These are phyloP conservation scores for Apamea monoglypha DNA, from an alignment of 2,888 invertebrate species.

Conservation along the genomic window DNA sequence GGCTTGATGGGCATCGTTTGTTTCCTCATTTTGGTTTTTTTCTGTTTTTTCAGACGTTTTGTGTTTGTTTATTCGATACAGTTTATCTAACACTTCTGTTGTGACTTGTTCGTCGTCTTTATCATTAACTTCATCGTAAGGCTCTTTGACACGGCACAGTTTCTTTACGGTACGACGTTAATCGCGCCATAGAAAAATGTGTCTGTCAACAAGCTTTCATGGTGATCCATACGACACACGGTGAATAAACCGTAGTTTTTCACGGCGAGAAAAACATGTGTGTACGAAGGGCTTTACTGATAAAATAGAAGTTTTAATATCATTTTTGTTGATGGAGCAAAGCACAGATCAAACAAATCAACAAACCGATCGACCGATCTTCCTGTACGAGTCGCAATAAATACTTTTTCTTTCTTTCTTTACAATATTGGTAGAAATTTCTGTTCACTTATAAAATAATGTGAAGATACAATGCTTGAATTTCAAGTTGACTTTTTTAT, in stretches of 20 bases:
- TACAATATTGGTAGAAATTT: background rate
- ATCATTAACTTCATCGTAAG: background rate
- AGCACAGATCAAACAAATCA: background rate
- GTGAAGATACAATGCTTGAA: background rate
- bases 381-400: too few relatives aligned
- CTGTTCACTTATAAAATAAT: background rate
- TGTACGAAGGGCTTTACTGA: background rate
- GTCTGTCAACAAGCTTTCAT: background rate
- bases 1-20: slow-evolving; percentile 47
- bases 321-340: background rate
- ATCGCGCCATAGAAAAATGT: background rate
- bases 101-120: background rate
- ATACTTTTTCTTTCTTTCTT: too few relatives aligned
- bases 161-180: background rate
- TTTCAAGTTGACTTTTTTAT: background rate
- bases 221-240: background rate
- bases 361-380: too few relatives aligned
- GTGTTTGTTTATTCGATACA: background rate
- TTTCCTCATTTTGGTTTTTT: slow-evolving; percentile 28
- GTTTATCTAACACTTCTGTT: background rate
- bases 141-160: background rate
- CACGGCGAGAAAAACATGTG: background rate
- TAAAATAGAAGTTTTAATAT: background rate
- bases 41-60: slow-evolving; percentile 6
- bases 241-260: background rate